phyloP scores from a whole-genome alignment of 2,888 invertebrate species.

The Xanthia icteritia region DNA sequence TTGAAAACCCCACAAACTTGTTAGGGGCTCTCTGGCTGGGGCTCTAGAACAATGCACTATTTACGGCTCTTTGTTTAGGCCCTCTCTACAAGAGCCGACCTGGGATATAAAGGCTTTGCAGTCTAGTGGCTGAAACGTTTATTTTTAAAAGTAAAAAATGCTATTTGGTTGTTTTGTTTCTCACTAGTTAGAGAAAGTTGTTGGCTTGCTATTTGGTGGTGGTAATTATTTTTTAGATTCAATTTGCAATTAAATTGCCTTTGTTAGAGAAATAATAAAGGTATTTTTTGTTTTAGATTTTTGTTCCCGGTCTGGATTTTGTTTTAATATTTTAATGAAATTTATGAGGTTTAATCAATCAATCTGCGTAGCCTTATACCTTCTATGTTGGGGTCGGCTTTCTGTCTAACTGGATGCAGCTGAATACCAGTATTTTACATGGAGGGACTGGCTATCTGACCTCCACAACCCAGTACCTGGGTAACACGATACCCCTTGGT shows the following conservation, averaged over 20 bases:
- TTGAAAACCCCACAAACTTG: conserved; percentile 79
- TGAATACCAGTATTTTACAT: no score
- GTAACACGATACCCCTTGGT: no score
- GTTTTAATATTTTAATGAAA: conserved; percentile 7
- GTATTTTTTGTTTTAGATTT: not conserved
- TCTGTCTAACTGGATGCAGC: no score
- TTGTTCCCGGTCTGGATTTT: not conserved
- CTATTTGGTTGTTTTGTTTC: conserved; percentile 37
- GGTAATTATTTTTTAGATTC: conserved; percentile 10
- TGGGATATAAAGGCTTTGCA: conserved; percentile 69
- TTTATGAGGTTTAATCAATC: no score
- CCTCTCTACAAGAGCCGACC: conserved; percentile 68
- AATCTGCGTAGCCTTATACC: no score
- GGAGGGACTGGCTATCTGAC: no score
- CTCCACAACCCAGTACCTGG: no score
- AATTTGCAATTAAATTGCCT: not conserved
- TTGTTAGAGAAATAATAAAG: not conserved
- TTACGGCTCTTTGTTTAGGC: conserved; percentile 83
- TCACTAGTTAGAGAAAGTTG: conserved; percentile 3
- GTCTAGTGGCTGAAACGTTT: conserved; percentile 60
- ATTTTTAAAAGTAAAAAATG: conserved; percentile 53
- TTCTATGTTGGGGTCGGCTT: no score
- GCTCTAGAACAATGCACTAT: conserved; percentile 84
- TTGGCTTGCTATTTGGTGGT: conserved; percentile 1
- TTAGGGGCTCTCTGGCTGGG: conserved; percentile 76